Base-by-base conservation (phyloP, 35 echinoderm and acorn worm species). In the Apostichopus parvimensis region DNA sequence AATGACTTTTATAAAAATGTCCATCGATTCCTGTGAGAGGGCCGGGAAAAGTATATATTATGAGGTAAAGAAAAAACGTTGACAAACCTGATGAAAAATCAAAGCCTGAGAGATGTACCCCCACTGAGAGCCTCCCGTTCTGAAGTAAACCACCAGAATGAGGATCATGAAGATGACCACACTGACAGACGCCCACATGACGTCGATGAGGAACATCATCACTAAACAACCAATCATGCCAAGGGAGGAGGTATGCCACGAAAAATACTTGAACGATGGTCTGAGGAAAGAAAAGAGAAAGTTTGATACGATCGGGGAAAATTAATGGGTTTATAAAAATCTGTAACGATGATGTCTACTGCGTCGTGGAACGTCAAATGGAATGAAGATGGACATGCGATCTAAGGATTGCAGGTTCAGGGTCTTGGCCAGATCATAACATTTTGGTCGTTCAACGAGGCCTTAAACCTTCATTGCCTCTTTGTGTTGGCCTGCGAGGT, bases 131-230 rank as follows among this genome's bases (percentile, higher is more conserved):
- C 87, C 94, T 14, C 92, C 85, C 4, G 79, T 81, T 13, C 92
- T 85, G 57, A 95, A 91, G 71, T 94, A 89, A 28, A 95, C 89
- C 57, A 94, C 90, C 21, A 98, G 57, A 18, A 98, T 80, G n/a
- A 98, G 92, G 34, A 94, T 12, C 34, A 94, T 75, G 91, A 95
- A 94, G 86, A 98, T 88, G 17, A 78, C 92, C 8, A 95, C 79
- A 64, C 94, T 95, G 79, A 81, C 61, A 15, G 91, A 92, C 0
- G 92, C 94, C 89, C 90, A 98, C 14, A 94, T 56, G 84, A 90
- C 64, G 73, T 98, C 91, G 68, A 95, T 95, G 4, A 98, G 91
- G 91, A 98, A 98, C 94, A 98, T 95, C 96, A 98, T 98, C 66
- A 94, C 75, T 9, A 98, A 54, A 78, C 94, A 95, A 18, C 96